These are phyloP conservation scores for Araneus ventricosus DNA, from an alignment of 1,140 invertebrate species.

Conservation along the genomic window DNA sequence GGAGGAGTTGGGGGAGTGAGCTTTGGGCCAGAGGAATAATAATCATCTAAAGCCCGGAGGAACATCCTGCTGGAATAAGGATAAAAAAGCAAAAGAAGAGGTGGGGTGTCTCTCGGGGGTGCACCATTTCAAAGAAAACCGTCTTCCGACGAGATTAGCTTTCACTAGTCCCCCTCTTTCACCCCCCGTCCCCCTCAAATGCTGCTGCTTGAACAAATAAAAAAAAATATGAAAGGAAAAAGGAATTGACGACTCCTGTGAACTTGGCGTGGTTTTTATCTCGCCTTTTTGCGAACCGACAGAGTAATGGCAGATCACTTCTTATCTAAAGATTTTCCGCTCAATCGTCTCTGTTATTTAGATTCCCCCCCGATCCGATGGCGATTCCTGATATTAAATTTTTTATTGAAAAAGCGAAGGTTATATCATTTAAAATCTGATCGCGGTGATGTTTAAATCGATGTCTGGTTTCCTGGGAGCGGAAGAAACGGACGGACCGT, in stretches of 20 bases:
- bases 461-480: no score
- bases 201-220: not conserved
- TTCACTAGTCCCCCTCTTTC: not conserved
- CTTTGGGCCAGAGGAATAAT: not conserved
- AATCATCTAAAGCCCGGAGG: not conserved
- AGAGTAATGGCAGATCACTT: not conserved
- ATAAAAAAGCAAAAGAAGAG: not conserved
- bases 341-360: not conserved
- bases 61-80: not conserved
- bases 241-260: not conserved
- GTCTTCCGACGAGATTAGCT: constrained; percentile 38
- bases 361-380: not conserved
- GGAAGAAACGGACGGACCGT: no score
- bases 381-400: not conserved
- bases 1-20: not conserved
- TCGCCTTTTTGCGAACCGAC: not conserved
- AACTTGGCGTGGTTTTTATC: not conserved
- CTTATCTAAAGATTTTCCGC: not conserved
- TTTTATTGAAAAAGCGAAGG: not conserved
- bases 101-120: constrained; percentile 3
- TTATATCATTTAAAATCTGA: not conserved
- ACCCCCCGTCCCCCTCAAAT: not conserved
- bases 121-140: constrained; percentile 29
- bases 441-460: no score
- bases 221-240: not conserved